A percentile compares a stretch with the other conserved stretches of the same genome.
These are phyloP conservation scores for Dermatophagoides farinae DNA, from an alignment of 1,140 invertebrate genomes.

Conservation along the genomic window DNA sequence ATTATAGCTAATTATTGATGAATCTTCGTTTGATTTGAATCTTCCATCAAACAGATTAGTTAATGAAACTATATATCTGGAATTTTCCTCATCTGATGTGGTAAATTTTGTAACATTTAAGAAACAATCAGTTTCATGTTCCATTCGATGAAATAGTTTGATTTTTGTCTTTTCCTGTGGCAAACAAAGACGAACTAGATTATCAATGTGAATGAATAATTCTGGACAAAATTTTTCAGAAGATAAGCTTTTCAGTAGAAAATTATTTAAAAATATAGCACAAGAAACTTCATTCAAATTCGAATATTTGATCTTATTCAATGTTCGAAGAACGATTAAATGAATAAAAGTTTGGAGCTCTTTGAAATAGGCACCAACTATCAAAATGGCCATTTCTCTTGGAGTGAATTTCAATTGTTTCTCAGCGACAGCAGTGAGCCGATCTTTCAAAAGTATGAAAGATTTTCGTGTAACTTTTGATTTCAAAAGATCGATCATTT, in stretches of 20 bases:
- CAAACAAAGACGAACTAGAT: background rate
- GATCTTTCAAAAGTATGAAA: background rate
- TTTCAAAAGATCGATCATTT: background rate
- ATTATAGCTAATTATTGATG: no score
- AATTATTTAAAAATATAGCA: background rate
- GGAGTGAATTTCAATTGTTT: background rate
- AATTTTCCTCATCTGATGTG: no score
- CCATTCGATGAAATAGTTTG: background rate
- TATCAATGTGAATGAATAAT: slow-evolving; percentile 1
- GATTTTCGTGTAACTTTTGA: background rate
- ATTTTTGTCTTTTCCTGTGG: background rate
- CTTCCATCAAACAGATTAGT: no score
- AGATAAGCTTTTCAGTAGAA: background rate
- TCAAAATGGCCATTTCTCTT: background rate
- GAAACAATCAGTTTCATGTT: background rate
- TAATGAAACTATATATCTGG: no score
- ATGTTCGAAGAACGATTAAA: background rate
- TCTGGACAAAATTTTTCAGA: background rate
- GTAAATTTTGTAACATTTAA: background rate
- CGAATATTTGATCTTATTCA: background rate
- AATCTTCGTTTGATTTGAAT: no score
- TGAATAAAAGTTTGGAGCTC: background rate
- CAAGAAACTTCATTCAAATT: background rate
- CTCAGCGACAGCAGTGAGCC: background rate
- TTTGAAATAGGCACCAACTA: slow-evolving; percentile 2